phyloP scores from a whole-genome alignment of 2,113 vertebrate genomes.

The Sebastes fasciatus region DNA sequence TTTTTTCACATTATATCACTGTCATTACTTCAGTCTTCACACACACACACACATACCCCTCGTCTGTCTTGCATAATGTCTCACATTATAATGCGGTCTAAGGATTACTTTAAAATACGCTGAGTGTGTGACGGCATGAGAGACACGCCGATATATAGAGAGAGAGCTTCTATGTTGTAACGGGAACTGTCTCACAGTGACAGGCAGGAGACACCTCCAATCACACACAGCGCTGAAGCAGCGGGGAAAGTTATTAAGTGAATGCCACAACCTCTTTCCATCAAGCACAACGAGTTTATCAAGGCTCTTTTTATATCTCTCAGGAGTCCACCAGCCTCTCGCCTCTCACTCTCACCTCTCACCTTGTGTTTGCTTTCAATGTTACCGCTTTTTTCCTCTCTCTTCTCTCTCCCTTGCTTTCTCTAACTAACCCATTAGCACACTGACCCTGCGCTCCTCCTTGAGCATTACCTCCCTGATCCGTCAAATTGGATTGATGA shows the following conservation, averaged over 20 bases:
- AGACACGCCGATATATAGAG: conserved; percentile 3
- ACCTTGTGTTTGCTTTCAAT: conserved; percentile 28
- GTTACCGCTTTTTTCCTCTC: conserved; percentile 3
- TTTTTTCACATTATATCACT: conserved; percentile 16
- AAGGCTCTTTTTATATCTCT: conserved; percentile 33
- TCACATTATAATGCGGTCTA: conserved; percentile 9
- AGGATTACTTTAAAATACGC: conserved; percentile 27
- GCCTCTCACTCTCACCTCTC: conserved; percentile 5
- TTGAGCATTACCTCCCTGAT: conserved; percentile 41
- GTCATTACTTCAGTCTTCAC: conserved; percentile 17
- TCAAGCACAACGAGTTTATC: conserved; percentile 72
- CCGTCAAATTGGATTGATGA: conserved; percentile 58
- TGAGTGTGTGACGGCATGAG: conserved; percentile 14
- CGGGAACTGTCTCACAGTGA: conserved; percentile 49
- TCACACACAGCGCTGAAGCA: conserved; percentile 47
- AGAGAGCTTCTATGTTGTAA: conserved; percentile 36
- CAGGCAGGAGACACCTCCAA: conserved; percentile 67
- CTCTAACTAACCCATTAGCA: conserved; percentile 51
- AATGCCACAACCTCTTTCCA: conserved; percentile 75
- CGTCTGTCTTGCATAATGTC: conserved; percentile 22
- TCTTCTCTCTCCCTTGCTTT: not conserved
- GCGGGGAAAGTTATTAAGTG: conserved; percentile 68
- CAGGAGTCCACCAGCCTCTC: conserved; percentile 18
- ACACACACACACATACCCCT: not conserved
- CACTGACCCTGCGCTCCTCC: conserved; percentile 47